Conservation (phyloP, 1,140 invertebrate genomes). For the Rhagoletis zephyria region DNA sequence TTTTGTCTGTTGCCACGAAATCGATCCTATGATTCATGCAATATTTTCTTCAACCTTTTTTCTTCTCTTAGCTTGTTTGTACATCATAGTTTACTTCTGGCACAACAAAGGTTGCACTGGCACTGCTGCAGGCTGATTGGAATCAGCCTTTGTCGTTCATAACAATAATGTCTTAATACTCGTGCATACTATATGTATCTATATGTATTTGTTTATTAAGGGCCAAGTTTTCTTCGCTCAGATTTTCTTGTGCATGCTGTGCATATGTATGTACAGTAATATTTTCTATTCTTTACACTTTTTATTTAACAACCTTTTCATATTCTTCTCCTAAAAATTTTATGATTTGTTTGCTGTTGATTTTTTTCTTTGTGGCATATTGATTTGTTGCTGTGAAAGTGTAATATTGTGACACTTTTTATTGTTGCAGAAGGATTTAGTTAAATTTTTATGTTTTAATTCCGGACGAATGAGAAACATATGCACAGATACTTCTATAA, state of each 20-base stretch:
- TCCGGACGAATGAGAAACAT: neutral
- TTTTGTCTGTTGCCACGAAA: slow-evolving; percentile 35
- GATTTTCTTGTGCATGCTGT: neutral
- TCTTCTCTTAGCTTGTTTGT: neutral
- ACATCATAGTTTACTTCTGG: too few species aligned
- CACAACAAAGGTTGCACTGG: neutral
- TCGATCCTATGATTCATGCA: neutral
- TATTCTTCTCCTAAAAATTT: neutral
- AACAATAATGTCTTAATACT: too few species aligned
- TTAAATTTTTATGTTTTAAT: slow-evolving; percentile 53
- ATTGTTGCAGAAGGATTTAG: slow-evolving; percentile 65
- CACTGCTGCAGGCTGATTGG: neutral
- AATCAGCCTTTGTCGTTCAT: neutral
- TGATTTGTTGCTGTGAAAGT: slow-evolving; percentile 63
- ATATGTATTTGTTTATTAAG: neutral
- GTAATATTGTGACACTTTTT: slow-evolving; percentile 73
- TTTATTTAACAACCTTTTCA: neutral
- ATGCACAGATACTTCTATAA: too few species aligned
- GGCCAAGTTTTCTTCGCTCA: neutral
- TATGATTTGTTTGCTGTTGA: slow-evolving; percentile 32
- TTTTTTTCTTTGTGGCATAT: neutral
- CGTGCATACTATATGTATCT: neutral
- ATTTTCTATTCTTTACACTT: neutral
- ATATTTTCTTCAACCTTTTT: neutral
- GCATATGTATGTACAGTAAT: neutral